A percentile compares a stretch with the other conserved stretches of the same genome.
These are phyloP conservation scores for Ammospiza maritima DNA, from an alignment of 2,797 vertebrate genomes.

Conservation along the genomic window DNA sequence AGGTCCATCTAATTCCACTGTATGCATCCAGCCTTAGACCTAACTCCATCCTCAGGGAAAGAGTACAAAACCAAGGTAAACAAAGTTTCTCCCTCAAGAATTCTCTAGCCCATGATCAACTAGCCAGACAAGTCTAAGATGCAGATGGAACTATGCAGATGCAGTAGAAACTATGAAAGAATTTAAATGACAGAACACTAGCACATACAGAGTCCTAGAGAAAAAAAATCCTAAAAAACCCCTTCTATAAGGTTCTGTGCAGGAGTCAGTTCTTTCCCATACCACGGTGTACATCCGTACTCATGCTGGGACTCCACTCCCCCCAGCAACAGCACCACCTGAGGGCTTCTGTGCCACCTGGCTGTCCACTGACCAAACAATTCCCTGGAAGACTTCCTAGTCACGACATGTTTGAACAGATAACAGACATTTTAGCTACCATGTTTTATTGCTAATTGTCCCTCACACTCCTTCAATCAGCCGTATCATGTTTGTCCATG, in stretches of 20 bases:
- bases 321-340: background rate
- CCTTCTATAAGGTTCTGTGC: background rate
- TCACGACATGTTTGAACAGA: background rate
- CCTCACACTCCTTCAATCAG: background rate
- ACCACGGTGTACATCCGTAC: background rate
- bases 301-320: background rate
- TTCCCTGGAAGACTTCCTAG: background rate
- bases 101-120: background rate
- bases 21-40: background rate
- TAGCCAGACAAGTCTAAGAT: background rate
- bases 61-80: background rate
- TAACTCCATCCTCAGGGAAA: background rate
- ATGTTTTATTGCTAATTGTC: background rate
- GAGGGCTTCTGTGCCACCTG: background rate
- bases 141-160: background rate
- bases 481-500: background rate
- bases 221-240: too few species aligned
- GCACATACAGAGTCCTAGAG: accelerated
- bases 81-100: background rate
- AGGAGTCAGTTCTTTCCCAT: background rate
- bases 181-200: background rate
- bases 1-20: background rate
- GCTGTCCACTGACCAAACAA: background rate
- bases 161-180: background rate
- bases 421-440: background rate